Evolutionary conservation across 2,797 vertebrate genomes (phyloP).

Genomic region (Malacoraja senta): DNA sequence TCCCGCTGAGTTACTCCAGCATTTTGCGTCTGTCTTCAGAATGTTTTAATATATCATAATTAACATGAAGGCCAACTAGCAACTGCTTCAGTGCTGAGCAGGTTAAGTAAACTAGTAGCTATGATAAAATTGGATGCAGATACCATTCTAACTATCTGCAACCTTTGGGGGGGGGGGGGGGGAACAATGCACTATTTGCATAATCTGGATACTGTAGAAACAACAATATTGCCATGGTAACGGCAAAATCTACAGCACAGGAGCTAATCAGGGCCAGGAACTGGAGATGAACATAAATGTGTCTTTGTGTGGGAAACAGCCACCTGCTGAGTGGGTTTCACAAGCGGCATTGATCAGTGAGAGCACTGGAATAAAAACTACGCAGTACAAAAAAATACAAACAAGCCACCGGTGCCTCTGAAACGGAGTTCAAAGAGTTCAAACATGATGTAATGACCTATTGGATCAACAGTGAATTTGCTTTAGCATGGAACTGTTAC

Average conservation of each 20-base stretch:
- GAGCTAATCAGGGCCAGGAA: not conserved
- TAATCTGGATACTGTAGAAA: constrained; percentile 1
- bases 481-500: not conserved
- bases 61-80: not conserved
- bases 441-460: not conserved
- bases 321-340: not conserved
- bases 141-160: not conserved
- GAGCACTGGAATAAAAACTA: not conserved
- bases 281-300: not conserved
- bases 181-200: not conserved
- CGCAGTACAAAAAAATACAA: not conserved
- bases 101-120: not conserved
- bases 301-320: not conserved
- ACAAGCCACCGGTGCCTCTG: not conserved
- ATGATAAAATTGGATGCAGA: not conserved
- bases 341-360: not conserved
- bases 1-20: too few species aligned
- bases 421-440: not conserved
- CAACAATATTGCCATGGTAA: constrained; percentile 11
- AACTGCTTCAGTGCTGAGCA: too few species aligned
- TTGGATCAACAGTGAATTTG: not conserved
- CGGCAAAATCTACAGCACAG: not conserved
- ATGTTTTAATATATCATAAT: not conserved
- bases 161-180: not conserved
- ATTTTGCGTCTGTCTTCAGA: too few species aligned